These are phyloP conservation scores for Drosophila ficusphila DNA, from an alignment of 1,140 invertebrate species.

Conservation along the genomic window DNA sequence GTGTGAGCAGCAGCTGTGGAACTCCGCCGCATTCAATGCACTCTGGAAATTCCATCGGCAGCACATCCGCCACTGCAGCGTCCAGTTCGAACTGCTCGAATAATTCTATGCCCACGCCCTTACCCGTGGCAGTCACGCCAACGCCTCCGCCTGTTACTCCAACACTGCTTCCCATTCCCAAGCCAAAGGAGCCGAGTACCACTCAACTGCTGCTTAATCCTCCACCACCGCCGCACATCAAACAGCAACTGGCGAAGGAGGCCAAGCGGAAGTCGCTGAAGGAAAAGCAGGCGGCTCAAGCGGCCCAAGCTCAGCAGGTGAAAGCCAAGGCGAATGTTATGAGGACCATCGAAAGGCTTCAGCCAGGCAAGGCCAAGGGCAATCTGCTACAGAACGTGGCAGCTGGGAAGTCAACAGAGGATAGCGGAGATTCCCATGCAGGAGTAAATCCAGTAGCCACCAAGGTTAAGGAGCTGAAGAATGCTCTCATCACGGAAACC, in stretches of 20 bases:
- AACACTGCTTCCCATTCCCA: slow-evolving; percentile 83
- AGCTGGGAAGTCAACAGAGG: slow-evolving; percentile 67
- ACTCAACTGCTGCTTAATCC: slow-evolving; percentile 73
- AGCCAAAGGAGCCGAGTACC: slow-evolving; percentile 83
- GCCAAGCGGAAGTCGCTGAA: slow-evolving; percentile 77
- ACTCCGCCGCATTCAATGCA: slow-evolving; percentile 80
- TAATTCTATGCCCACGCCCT: slow-evolving; percentile 14
- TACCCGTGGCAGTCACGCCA: not conserved
- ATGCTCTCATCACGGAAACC: slow-evolving; percentile 85
- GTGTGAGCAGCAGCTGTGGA: slow-evolving; percentile 75
- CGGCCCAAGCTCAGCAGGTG: slow-evolving; percentile 67
- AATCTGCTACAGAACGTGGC: slow-evolving; percentile 88
- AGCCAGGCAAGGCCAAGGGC: slow-evolving; percentile 93
- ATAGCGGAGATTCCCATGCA: slow-evolving; percentile 54
- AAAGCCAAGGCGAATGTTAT: slow-evolving; percentile 89
- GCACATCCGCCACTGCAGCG: slow-evolving; percentile 69
- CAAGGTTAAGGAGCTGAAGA: slow-evolving; percentile 86
- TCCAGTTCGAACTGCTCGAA: slow-evolving; percentile 59
- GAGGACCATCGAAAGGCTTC: slow-evolving; percentile 91
- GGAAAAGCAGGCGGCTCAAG: slow-evolving; percentile 67
- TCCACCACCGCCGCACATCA: slow-evolving; percentile 78
- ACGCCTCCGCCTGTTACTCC: slow-evolving; percentile 47
- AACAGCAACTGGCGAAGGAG: slow-evolving; percentile 79
- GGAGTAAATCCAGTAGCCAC: slow-evolving; percentile 67
- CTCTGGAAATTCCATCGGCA: slow-evolving; percentile 78